Evolutionary conservation across 1,140 invertebrate genomes (phyloP).

Genomic region (Colletes gigas): DNA sequence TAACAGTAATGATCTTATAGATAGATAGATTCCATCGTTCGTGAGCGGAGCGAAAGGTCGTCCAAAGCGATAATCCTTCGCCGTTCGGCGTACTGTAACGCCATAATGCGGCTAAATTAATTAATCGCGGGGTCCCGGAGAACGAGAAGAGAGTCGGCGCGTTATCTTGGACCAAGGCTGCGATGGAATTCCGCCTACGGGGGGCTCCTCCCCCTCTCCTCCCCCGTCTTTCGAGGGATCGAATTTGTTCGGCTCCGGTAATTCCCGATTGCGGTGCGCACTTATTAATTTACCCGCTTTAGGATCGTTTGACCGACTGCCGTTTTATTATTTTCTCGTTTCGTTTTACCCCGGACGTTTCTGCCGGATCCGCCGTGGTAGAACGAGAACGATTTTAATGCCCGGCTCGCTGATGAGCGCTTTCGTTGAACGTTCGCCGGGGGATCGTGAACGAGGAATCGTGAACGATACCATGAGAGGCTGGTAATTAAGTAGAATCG

Average conservation of each 20-base stretch:
- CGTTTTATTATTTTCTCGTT: not conserved
- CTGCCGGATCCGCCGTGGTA: not conserved
- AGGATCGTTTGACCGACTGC: not conserved
- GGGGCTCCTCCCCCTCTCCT: not conserved
- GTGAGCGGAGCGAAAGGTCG: conserved; percentile 21
- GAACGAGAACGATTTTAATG: conserved; percentile 20
- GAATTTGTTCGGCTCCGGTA: not conserved
- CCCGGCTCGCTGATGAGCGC: not conserved
- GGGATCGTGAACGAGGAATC: conserved; percentile 25
- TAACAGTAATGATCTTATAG: conserved; percentile 59
- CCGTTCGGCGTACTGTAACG: conserved; percentile 28
- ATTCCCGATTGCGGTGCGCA: not conserved
- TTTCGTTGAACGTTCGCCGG: not conserved
- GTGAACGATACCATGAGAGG: conserved; percentile 4
- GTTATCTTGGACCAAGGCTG: conserved; percentile 5
- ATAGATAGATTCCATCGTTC: conserved; percentile 33
- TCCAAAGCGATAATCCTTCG: conserved; percentile 42
- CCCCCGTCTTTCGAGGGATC: not conserved
- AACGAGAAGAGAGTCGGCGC: conserved; percentile 10
- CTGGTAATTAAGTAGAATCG: conserved; percentile 34
- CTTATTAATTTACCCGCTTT: conserved; percentile 33
- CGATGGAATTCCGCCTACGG: not conserved
- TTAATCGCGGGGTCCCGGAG: conserved; percentile 42
- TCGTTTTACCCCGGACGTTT: too few species aligned
- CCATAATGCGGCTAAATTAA: conserved; percentile 51